Base-by-base conservation (phyloP, 2,888 invertebrate genomes). In the Xanthorhoe designata region DNA sequence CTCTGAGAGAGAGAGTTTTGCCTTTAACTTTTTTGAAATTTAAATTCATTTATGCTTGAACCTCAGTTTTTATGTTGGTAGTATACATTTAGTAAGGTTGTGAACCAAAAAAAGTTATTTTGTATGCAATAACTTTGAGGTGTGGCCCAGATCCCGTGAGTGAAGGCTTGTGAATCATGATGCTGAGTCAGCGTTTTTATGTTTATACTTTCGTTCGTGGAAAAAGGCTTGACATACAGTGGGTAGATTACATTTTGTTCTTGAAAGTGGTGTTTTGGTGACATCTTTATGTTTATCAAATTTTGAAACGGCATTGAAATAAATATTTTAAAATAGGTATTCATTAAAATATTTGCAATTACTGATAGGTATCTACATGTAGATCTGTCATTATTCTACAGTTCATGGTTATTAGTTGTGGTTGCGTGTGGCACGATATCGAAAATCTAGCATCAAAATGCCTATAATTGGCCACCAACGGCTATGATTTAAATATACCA, bases 401-500 rank as follows among this genome's bases (percentile, higher is more conserved):
- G 49, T 55, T 62, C 29, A 50, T 15, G 51, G 45, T 13, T 50
- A 32, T 47, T 47, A 13, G 13, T 45, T 47, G 53, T 10, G 57
- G 51, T 60, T 66, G 66, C 62, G 66, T 66, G 66, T 50, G 24
- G 54, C 62, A 62, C 62, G 66, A 63, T 51, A 67, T 65, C 45
- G 15, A 58, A 64, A 68, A 74, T 53, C 19, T 50, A 50, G 47
- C 19, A 32, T 45, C 18, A 53, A 53, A 61, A 60, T 60, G 15
- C 52, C 51, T 52, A 13, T 60, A 59, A 61, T 55, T 55, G 18
- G 54, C 19, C n/a, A 54, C 32, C 45, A 61, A 52, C 15, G 51
- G 18, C 29, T 61, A 47, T 47, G 47, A 47, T 47, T 47, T 47
- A 47, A 17, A 47, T 51, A 3, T 51, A 51, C 10, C 51, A 9